Base-by-base conservation (phyloP, 2,113 vertebrate species). In the Sturnira hondurensis region DNA sequence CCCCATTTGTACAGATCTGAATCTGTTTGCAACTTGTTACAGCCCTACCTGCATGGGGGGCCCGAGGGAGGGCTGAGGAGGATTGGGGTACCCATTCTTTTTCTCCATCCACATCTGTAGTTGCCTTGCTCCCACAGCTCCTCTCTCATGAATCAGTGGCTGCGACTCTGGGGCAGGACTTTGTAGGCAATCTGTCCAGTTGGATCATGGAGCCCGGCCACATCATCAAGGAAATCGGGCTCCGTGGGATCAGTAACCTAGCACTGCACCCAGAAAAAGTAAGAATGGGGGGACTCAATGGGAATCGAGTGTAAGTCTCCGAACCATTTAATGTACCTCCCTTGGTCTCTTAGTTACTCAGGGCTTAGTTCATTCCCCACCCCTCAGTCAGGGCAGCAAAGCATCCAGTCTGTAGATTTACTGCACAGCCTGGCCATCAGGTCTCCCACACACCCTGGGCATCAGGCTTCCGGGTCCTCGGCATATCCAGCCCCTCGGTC, bases 101-200 rank as follows among this genome's bases (percentile, higher is more conserved):
- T 71, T 54, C 63, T 77, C 71, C 19, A 63, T 36, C 31, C 19
- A 8, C 22, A 38, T 2, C 31, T 26, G 20, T 56, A 4, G 9
- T 84, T 38, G 36, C 9, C 33, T 65, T 26, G 2, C 10, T 38
- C 41, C n/a, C 50, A 28, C 70, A 96, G 95, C 95, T 97, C 20
- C 95, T 93, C 67, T 94, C 93, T 95, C 93, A 93, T n/a, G 26
- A 3, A 4, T 83, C 96, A 36, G 95, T 97, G 54, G 90, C 93
- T 61, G 3, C 90, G 81, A 78, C 45, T 19, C 45, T 45, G 15
- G 92, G 74, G n/a, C 74, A 83, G 4, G 86, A 96, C 33, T 86
- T 96, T n/a, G 3, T 91, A 52, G n/a, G 31, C 28, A 43, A 82
- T 33, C 74, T 97, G 15, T 11, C 45, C 26, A 93, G 33, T n/a